Base-by-base conservation (phyloP, 2,888 invertebrate genomes). In the Strigamia transsilvanica region DNA sequence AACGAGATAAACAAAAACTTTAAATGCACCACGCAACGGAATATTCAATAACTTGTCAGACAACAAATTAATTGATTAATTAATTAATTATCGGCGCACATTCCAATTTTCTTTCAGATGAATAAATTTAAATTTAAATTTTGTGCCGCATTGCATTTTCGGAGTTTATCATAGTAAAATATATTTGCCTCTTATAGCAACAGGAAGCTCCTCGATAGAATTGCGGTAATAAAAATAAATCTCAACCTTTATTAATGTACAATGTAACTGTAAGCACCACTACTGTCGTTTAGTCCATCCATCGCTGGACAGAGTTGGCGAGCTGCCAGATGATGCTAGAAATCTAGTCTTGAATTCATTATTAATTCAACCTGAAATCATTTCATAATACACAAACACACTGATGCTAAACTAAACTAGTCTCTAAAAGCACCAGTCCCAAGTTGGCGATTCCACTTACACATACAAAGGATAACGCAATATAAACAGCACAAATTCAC, bases 191-290 rank as follows among this genome's bases (percentile, higher is more conserved):
- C 73, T 73, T 27, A 0, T 73, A 66, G 12, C 73, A 73, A n/a
- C 73, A 73, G 73, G 73, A 73, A 73, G n/a, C 27, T 73, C 27
- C 13, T 73, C 27, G 73, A 32, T 32, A 73, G 73, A 73, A 73
- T 73, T 73, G 32, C 27, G 13, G 73, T 73, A 23, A 73, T 73
- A 73, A 73, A 73, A 73, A 73, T 73, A 73, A 73, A 73, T 73
- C 73, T 73, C 73, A 73, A 73, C 73, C 73, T 73, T 73, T 73
- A 73, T 73, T 73, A 73, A 73, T 73, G 73, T 73, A 73, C 27
- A 73, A 73, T 73, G 73, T 73, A 73, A 73, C 73, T 73, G 73
- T 73, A 73, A 73, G 73, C 73, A 73, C 73, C 73, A 73, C 73
- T 73, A 73, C 73, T 73, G 32, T 73, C 73, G 32, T 32, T 73